A percentile compares a stretch with the other conserved stretches of the same genome.
phyloP scores from a whole-genome alignment of 2,797 vertebrate genomes.

The Oryzias sinensis region DNA sequence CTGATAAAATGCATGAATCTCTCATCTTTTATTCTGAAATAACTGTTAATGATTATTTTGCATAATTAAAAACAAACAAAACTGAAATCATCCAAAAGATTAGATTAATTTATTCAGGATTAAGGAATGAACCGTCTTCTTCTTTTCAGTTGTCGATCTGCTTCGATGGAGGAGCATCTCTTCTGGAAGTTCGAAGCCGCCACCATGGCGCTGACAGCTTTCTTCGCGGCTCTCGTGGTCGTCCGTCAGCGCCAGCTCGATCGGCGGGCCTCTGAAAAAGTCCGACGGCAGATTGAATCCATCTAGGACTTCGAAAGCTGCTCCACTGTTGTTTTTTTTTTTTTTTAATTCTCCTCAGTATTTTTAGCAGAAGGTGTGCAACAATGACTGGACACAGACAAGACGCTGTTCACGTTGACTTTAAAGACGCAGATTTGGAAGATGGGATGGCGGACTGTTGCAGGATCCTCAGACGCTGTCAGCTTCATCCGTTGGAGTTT shows the following conservation, averaged over 20 bases:
- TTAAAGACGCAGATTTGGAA: too few relatives aligned
- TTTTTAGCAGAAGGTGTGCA: conserved; percentile 3
- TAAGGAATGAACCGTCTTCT: not conserved
- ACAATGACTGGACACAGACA: too few relatives aligned
- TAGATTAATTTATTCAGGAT: not conserved
- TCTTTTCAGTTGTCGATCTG: conserved; percentile 84
- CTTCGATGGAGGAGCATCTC: conserved; percentile 81
- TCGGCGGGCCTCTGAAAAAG: conserved; percentile 89
- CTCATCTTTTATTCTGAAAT: too few relatives aligned
- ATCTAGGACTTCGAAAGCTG: conserved; percentile 69
- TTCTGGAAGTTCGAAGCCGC: conserved; percentile 91
- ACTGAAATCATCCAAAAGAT: not conserved
- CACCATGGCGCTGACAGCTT: conserved; percentile 73
- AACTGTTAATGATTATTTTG: too few relatives aligned
- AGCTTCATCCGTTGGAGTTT: not conserved
- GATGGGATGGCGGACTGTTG: too few relatives aligned
- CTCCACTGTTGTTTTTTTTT: not conserved
- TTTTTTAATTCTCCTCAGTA: conserved; percentile 1
- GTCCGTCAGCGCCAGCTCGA: conserved; percentile 86
- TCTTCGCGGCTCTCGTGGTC: conserved; percentile 83
- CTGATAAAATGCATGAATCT: too few relatives aligned
- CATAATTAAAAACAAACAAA: not conserved
- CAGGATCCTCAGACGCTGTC: not conserved
- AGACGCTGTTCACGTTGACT: too few relatives aligned
- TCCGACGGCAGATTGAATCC: conserved; percentile 92